Percentiles rank a stretch among this genome's conserved stretches.
phyloP scores from a whole-genome alignment of 2,113 vertebrate genomes.

The Grantiella picta region DNA sequence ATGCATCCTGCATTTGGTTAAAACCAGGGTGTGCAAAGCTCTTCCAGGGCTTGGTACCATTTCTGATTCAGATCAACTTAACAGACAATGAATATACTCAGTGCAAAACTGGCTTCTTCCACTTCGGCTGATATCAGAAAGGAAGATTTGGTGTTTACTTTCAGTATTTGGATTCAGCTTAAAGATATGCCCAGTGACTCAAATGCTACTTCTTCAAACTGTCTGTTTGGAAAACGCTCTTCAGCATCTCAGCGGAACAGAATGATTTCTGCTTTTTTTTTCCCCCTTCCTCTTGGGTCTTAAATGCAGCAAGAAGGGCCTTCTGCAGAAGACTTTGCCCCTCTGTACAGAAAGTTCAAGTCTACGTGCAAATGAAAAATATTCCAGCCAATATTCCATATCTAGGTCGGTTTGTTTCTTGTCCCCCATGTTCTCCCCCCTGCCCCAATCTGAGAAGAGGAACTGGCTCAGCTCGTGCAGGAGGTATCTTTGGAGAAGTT shows the following conservation, averaged over 20 bases:
- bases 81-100: not conserved
- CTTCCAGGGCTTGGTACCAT: not conserved
- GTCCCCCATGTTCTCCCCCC: accelerated
- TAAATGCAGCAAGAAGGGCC: not conserved
- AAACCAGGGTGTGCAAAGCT: not conserved
- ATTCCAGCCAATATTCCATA: not conserved
- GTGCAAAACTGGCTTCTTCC: not conserved
- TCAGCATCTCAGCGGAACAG: not conserved
- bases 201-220: not conserved
- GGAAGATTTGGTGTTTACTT: not conserved
- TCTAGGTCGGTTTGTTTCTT: not conserved
- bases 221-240: not conserved
- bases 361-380: not conserved
- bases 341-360: not conserved
- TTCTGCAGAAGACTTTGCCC: not conserved
- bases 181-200: not conserved
- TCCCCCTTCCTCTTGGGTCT: not conserved
- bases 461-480: not conserved
- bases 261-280: constrained; percentile 14
- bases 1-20: not conserved
- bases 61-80: not conserved
- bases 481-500: not conserved
- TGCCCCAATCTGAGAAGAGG: not conserved
- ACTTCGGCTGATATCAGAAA: not conserved
- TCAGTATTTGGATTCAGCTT: not conserved